A percentile compares a stretch with the other conserved stretches of the same genome.
Conservation (phyloP, 1,140 invertebrate genomes). For the Heterodera carotae region DNA sequence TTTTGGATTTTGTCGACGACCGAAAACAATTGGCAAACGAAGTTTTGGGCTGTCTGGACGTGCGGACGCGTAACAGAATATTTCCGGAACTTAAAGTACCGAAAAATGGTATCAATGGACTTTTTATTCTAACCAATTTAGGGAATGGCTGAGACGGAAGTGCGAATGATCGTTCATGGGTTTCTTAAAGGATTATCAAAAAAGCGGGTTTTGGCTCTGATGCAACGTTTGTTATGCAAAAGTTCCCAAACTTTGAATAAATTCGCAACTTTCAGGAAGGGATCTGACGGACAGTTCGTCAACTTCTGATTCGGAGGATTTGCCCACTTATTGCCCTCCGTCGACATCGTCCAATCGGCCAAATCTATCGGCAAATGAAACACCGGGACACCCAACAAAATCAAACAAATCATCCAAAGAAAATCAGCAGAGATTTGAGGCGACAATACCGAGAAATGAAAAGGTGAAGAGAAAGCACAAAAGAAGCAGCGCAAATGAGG, state of each 20-base stretch:
- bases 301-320: neutral
- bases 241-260: neutral
- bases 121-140: constrained; percentile 22
- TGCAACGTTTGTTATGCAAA: constrained; percentile 9
- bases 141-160: constrained; percentile 18
- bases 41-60: constrained; percentile 28
- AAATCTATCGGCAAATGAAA: neutral
- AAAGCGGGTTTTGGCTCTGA: constrained; percentile 29
- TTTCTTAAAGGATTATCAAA: constrained; percentile 30
- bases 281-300: constrained; percentile 29
- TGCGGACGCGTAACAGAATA: constrained; percentile 30
- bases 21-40: constrained; percentile 32
- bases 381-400: constrained; percentile 5
- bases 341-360: neutral
- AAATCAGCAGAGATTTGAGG: neutral
- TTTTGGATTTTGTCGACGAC: constrained; percentile 32
- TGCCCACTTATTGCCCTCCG: neutral
- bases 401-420: neutral
- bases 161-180: constrained; percentile 23
- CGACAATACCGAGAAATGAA: neutral
- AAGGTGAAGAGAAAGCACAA: constrained; percentile 8
- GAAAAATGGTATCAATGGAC: neutral
- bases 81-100: constrained; percentile 37
- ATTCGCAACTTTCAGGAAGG: constrained; percentile 8
- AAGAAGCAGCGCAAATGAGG: neutral